phyloP scores from a whole-genome alignment of 2,113 vertebrate species.

The Paraplagusia blochii region DNA sequence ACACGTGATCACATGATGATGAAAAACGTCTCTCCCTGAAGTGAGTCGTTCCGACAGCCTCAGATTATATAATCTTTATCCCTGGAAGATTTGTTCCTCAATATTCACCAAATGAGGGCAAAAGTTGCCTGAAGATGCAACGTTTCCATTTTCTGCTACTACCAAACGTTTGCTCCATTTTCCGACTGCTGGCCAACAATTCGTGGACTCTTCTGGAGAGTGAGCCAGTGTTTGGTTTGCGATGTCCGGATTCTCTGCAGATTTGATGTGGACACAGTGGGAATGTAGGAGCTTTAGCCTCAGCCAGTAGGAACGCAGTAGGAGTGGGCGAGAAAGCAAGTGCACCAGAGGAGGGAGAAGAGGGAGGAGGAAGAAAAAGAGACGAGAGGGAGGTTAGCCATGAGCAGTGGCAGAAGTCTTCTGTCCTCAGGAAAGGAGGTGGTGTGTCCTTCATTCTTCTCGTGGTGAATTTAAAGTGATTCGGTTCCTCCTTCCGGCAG shows the following conservation, averaged over 20 bases:
- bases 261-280: conserved; percentile 2
- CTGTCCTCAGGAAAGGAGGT: conserved; percentile 41
- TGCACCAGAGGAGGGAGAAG: conserved; percentile 38
- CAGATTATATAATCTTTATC: conserved; percentile 8
- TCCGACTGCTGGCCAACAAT: conserved; percentile 4
- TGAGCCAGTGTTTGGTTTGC: conserved; percentile 1
- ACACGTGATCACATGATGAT: conserved; percentile 1
- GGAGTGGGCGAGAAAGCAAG: conserved; percentile 41
- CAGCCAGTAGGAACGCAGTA: conserved; percentile 41
- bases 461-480: conserved; percentile 42
- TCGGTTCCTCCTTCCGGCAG: conserved; percentile 22
- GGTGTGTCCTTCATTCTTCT: conserved; percentile 39
- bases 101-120: not conserved
- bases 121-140: not conserved
- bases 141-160: not conserved
- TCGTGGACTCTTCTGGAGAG: not conserved
- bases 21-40: conserved; percentile 10
- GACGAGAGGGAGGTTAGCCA: conserved; percentile 1
- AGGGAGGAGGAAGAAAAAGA: conserved; percentile 29
- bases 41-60: conserved; percentile 13
- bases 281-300: conserved; percentile 29
- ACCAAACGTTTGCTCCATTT: conserved; percentile 3
- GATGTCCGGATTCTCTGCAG: not conserved
- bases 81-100: conserved; percentile 1
- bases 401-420: conserved; percentile 38